Base-by-base conservation (phyloP, 2,113 vertebrate genomes). In the Callospermophilus lateralis region DNA sequence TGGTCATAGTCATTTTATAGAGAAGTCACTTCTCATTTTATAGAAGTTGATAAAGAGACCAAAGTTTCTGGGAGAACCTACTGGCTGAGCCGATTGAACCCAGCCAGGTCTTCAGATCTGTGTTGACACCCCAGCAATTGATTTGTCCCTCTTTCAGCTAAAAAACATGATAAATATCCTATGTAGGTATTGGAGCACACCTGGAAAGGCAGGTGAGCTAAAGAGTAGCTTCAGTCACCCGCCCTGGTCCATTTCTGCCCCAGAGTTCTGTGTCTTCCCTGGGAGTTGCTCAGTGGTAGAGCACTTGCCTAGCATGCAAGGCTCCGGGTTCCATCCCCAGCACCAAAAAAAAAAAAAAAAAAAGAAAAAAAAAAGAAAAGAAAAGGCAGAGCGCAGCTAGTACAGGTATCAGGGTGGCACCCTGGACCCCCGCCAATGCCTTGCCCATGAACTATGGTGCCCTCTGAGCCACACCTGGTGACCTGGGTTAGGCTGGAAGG, bases 381-480 rank as follows among this genome's bases (percentile, higher is more conserved):
- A 51, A 51, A 51, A 51, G 48, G 76, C n/a, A 24, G 67, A 84
- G 63, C 77, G 32, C 79, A 58, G 63, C 95, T 84, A 87, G 84
- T 0, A 3, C 58, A n/a, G 73, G 80, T 63, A 53, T 61, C n/a
- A 19, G 89, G 72, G 53, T 70, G 94, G 84, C n/a, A 61, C 8
- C 0, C 6, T 93, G 83, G 91, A 51, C 42, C 83, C 45, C 53
- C 0, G 32, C 91, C 91, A 89, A 2, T 26, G 19, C 79, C 80
- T 42, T 13, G 48, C 84, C 86, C 15, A 4, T 72, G 90, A 95
- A 61, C 78, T 24, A 15, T 16, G 4, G 63, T 89, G 86, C 79
- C 79, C 67, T 92, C 37, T 0, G 1, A 92, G 83, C 74, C 94
- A 51, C 93, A 88, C 97, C 90, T 16, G 73, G 83, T 90, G 92